A percentile compares a stretch with the other conserved stretches of the same genome.
Conservation (phyloP, 2,113 vertebrate species). For the Corydoras maculifer region DNA sequence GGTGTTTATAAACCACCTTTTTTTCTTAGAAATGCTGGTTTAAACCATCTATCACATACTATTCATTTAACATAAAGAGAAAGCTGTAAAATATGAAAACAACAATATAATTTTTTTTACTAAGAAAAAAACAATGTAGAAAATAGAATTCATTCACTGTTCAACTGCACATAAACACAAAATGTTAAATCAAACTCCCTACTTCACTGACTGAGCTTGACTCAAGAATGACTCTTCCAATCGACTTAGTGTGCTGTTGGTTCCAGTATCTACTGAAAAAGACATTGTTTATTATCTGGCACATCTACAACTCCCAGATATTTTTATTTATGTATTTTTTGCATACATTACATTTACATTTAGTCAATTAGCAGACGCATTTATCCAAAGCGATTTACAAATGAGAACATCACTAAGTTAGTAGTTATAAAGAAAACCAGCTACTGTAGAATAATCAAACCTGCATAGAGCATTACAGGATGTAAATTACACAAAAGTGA, state of each 20-base stretch:
- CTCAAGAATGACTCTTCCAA: conserved; percentile 10
- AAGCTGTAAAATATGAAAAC: not conserved
- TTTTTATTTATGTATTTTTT: not conserved
- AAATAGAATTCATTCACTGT: not conserved
- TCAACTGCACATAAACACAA: not conserved
- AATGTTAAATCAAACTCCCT: not conserved
- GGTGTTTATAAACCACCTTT: conserved; percentile 7
- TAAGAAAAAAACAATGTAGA: not conserved
- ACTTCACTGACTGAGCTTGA: not conserved
- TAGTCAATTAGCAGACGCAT: too few species aligned
- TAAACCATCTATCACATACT: conserved; percentile 4
- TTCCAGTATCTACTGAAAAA: conserved; percentile 7
- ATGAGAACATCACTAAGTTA: too few species aligned
- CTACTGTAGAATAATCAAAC: too few species aligned
- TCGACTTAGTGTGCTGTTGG: conserved; percentile 15
- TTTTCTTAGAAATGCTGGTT: conserved; percentile 9
- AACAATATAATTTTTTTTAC: not conserved
- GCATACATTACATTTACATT: too few species aligned
- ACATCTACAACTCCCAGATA: conserved; percentile 2
- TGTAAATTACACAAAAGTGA: not conserved
- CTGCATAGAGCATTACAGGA: not conserved
- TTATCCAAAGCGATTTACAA: too few species aligned
- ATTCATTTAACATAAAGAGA: conserved; percentile 13
- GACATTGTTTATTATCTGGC: conserved; percentile 23
- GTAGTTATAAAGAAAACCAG: too few species aligned